Percentiles rank a stretch among this genome's conserved stretches.
These are phyloP conservation scores for Podocnemis expansa DNA, from an alignment of 2,113 vertebrate genomes.

Conservation along the genomic window DNA sequence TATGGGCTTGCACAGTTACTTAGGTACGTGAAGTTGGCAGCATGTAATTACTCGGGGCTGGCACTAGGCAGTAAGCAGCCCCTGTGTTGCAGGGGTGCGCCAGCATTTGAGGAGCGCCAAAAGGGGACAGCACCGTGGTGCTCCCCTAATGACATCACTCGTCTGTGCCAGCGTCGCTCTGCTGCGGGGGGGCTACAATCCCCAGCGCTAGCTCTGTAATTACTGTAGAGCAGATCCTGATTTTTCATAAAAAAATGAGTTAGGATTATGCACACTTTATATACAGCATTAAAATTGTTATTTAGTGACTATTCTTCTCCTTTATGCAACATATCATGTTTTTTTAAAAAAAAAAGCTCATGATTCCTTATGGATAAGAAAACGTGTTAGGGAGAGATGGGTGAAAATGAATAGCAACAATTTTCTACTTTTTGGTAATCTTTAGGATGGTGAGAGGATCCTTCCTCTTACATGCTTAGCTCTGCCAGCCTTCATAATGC, in stretches of 20 bases:
- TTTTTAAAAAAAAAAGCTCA: background rate
- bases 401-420: background rate
- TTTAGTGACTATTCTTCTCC: background rate
- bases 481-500: background rate
- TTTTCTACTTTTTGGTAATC: background rate
- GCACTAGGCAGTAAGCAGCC: no score
- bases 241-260: background rate
- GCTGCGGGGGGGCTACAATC: no score
- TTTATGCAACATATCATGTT: background rate
- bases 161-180: no score
- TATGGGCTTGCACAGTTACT: background rate
- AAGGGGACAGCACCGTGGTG: no score
- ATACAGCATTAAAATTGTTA: background rate
- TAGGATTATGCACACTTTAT: background rate
- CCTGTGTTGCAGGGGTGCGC: no score
- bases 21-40: background rate
- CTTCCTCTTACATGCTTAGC: background rate
- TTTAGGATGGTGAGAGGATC: background rate
- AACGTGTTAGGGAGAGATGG: background rate
- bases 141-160: no score
- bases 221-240: background rate
- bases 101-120: no score
- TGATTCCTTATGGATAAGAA: background rate
- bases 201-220: no score
- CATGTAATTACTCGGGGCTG: no score